Percentiles rank a stretch among this genome's conserved stretches.
Conservation (phyloP, 2,888 invertebrate species). For the Drosophila stalkeri region DNA sequence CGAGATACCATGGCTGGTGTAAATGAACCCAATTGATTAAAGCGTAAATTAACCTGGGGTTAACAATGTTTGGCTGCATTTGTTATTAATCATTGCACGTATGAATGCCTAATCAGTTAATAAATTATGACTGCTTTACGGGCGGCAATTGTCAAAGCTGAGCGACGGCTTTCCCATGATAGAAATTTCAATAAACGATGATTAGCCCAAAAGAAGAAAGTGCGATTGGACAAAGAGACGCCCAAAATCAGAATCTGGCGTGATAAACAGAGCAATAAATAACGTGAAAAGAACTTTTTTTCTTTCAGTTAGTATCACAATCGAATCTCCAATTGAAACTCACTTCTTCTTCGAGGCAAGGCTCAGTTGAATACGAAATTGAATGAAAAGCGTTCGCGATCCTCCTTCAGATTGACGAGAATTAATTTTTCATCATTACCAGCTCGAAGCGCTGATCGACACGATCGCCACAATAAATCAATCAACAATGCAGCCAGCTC, state of each 20-base stretch:
- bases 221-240: slow-evolving; percentile 45
- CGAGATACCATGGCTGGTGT: slow-evolving; percentile 55
- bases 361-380: slow-evolving; percentile 54
- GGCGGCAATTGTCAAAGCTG: slow-evolving; percentile 67
- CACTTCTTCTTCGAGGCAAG: slow-evolving; percentile 29
- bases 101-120: slow-evolving; percentile 82
- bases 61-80: slow-evolving; percentile 79
- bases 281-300: slow-evolving; percentile 44
- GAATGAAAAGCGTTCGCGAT: slow-evolving; percentile 31
- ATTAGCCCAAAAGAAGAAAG: slow-evolving; percentile 65
- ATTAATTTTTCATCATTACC: slow-evolving; percentile 81
- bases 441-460: slow-evolving; percentile 46
- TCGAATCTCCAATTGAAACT: slow-evolving; percentile 48
- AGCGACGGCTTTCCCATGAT: slow-evolving; percentile 64
- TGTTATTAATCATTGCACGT: slow-evolving; percentile 80
- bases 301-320: slow-evolving; percentile 5
- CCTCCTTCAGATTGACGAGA: slow-evolving; percentile 62
- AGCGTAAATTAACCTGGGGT: slow-evolving; percentile 80
- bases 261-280: slow-evolving; percentile 68
- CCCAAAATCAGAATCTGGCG: slow-evolving; percentile 30
- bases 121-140: slow-evolving; percentile 61
- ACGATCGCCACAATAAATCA: slow-evolving; percentile 75
- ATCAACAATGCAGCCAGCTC: slow-evolving; percentile 69
- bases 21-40: slow-evolving; percentile 82
- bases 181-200: slow-evolving; percentile 75